phyloP scores from a whole-genome alignment of 1,140 invertebrate genomes.

The Drosophila tropicalis region DNA sequence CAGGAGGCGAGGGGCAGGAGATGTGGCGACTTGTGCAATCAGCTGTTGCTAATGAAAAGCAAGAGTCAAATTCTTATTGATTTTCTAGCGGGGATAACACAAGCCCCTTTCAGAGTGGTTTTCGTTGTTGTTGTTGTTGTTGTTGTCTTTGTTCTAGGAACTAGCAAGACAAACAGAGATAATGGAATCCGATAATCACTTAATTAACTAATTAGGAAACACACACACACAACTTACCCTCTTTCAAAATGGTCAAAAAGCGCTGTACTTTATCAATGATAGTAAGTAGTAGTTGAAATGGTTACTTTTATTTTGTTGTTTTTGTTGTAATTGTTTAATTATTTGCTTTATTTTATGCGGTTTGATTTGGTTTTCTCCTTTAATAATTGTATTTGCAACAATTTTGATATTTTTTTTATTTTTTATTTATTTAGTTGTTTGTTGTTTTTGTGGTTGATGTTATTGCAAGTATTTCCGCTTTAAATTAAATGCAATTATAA shows the following conservation, averaged over 20 bases:
- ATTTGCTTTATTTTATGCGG: conserved; percentile 26
- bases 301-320: not conserved
- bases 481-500: conserved; percentile 69
- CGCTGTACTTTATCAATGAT: not conserved
- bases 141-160: conserved; percentile 9
- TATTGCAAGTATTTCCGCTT: conserved; percentile 66
- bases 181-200: conserved; percentile 24
- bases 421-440: conserved; percentile 41
- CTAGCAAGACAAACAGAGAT: conserved; percentile 25
- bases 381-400: conserved; percentile 7
- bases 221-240: conserved; percentile 54
- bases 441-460: conserved; percentile 32
- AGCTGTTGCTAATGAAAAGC: conserved; percentile 79
- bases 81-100: conserved; percentile 46
- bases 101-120: not conserved
- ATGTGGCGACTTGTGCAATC: conserved; percentile 70
- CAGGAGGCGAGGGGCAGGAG: not conserved
- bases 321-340: conserved; percentile 25
- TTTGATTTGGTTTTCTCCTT: conserved; percentile 30
- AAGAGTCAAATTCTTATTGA: conserved; percentile 70
- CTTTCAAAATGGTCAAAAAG: conserved; percentile 3
- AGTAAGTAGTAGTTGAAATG: not conserved
- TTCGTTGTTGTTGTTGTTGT: conserved; percentile 13
- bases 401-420: conserved; percentile 22
- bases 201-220: conserved; percentile 47